Base-by-base conservation (phyloP, 2,113 vertebrate species). In the Oryzias celebensis region DNA sequence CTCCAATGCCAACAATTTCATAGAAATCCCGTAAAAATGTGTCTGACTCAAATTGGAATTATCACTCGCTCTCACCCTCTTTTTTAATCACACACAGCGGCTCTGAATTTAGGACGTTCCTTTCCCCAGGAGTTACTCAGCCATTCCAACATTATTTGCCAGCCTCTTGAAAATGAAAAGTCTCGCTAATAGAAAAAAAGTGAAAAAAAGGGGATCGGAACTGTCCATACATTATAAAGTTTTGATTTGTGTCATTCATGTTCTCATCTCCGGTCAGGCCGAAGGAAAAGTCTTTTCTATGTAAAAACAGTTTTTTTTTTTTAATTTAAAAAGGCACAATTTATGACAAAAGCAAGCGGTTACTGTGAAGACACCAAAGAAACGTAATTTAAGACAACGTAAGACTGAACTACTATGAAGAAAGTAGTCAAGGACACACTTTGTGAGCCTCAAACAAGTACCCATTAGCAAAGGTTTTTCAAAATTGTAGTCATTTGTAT, bases 11-110 rank as follows among this genome's bases (percentile, higher is more conserved):
- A 31, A 16, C 5, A 14, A 26, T 65, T 28, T n/a, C 5, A 49
- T 31, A 4, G 41, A 23, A 53, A 60, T 20, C 18, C 45, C 65
- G 2, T 7, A 68, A 20, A 58, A 52, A 57, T 26, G 20, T 58
- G 23, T 60, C 23, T 58, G 52, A 18, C 48, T 31, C 42, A 41
- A 6, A 62, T 36, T 51, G 42, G 7, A 56, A 22, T 65, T 59
- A 75, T 60, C 62, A 68, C 62, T 58, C 52, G 26, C 42, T 80
- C 5, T 17, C 46, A 24, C 56, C 46, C 18, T 59, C 55, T 67
- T 62, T 83, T 82, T 78, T n/a, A n/a, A 66, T 85, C 66, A 51
- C 51, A 23, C 48, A 20, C 58, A 79, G 65, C 61, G 73, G 61
- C 42, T 78, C 43, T 65, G 47, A 28, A 73, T 62, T 42, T 67